Evolutionary conservation across 2,113 vertebrate species (phyloP).

Genomic region (Cyprinus carpio): DNA sequence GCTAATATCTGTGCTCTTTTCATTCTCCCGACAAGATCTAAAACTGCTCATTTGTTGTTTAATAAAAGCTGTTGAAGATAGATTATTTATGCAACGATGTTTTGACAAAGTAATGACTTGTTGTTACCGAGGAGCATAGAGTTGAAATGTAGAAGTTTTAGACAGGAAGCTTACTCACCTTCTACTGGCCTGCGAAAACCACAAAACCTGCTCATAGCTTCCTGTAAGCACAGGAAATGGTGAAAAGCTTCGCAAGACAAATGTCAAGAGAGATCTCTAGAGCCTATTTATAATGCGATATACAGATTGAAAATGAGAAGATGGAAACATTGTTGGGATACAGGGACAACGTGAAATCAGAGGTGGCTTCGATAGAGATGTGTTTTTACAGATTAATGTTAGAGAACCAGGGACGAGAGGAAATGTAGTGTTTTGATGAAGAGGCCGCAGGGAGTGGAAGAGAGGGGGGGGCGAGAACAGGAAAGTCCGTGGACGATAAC

Average conservation of each 20-base stretch:
- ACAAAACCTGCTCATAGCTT: constrained; percentile 54
- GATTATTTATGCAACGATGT: background rate
- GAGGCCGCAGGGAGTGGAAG: background rate
- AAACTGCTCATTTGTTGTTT: background rate
- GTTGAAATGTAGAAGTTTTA: constrained; percentile 43
- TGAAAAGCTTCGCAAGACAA: constrained; percentile 48
- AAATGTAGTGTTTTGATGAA: background rate
- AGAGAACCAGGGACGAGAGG: background rate
- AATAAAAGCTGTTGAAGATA: background rate
- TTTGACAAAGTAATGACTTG: background rate
- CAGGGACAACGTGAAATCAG: background rate
- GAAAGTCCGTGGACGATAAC: constrained; percentile 25
- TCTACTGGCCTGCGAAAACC: constrained; percentile 53
- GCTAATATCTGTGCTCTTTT: background rate
- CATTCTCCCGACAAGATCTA: background rate
- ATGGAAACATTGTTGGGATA: background rate
- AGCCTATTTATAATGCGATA: background rate
- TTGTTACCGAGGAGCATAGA: background rate
- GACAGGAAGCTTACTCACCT: constrained; percentile 61
- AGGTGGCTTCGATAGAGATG: background rate
- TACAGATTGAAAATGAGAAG: background rate
- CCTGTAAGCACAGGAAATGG: constrained; percentile 64
- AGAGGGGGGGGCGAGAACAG: background rate
- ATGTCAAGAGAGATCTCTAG: constrained; percentile 14
- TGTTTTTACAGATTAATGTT: background rate